A percentile compares a stretch with the other conserved stretches of the same genome.
Conservation (phyloP, 2,888 invertebrate genomes). For the Pheosia gnoma region DNA sequence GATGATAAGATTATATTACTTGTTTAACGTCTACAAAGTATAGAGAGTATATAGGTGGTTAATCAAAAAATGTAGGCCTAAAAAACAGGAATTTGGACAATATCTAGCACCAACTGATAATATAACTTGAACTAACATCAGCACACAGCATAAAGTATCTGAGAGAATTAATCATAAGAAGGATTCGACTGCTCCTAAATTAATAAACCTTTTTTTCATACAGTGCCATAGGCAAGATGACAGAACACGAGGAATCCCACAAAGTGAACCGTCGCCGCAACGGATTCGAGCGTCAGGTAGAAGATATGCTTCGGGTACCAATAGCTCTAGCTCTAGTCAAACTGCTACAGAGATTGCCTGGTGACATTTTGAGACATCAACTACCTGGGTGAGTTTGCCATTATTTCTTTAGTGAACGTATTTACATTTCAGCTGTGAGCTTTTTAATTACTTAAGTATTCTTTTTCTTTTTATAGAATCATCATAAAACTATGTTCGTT, state of each 20-base stretch:
- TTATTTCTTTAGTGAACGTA: too few relatives aligned
- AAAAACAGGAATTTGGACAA: too few relatives aligned
- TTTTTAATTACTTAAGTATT: not conserved
- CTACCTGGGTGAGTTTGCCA: constrained; percentile 88
- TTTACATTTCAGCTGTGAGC: too few relatives aligned
- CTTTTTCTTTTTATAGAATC: constrained; percentile 82
- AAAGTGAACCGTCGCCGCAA: constrained; percentile 89
- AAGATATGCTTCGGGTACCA: constrained; percentile 95
- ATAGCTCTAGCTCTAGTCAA: constrained; percentile 97
- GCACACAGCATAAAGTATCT: too few relatives aligned
- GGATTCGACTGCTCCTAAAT: too few relatives aligned
- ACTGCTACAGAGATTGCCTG: constrained; percentile 93
- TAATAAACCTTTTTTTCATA: not conserved
- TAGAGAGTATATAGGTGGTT: too few relatives aligned
- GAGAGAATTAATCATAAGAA: too few relatives aligned
- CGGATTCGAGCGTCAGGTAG: constrained; percentile 91
- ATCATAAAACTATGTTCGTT: constrained; percentile 96
- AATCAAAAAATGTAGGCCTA: too few relatives aligned
- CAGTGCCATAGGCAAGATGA: constrained; percentile 81
- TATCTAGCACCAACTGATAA: too few relatives aligned
- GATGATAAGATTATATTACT: too few relatives aligned
- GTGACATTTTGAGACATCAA: constrained; percentile 88
- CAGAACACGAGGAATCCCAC: constrained; percentile 89
- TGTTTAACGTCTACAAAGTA: too few relatives aligned
- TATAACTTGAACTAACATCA: too few relatives aligned